Conservation (phyloP, 2,888 invertebrate genomes). For the Stenichneumon culpator region DNA sequence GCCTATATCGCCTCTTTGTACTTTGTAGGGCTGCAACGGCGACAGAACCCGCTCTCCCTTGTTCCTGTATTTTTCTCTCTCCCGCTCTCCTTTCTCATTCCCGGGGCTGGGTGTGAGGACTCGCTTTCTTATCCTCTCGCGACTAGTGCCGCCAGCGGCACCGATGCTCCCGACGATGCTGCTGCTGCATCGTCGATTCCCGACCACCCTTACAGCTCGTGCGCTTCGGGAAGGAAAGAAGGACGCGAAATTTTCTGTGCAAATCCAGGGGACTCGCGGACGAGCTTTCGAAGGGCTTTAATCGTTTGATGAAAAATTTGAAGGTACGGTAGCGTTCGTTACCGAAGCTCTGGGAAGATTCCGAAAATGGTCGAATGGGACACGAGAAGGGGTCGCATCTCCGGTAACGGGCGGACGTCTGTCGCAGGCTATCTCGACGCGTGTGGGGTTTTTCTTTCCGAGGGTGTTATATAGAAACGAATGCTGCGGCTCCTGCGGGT, state of each 20-base stretch:
- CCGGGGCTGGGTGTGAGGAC: conserved; percentile 31
- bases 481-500: conserved; percentile 49
- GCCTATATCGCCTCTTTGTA: conserved; percentile 78
- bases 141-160: conserved; percentile 65
- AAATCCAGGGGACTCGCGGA: conserved; percentile 44
- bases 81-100: conserved; percentile 44
- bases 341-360: neutral
- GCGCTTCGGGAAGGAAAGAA: conserved; percentile 17
- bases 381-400: conserved; percentile 25
- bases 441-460: conserved; percentile 37
- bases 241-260: conserved; percentile 24
- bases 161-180: conserved; percentile 36
- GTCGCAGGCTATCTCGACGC: conserved; percentile 57
- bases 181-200: conserved; percentile 39
- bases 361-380: conserved; percentile 2
- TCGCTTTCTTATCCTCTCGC: conserved; percentile 69
- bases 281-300: neutral
- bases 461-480: conserved; percentile 28
- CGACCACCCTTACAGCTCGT: conserved; percentile 29
- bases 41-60: conserved; percentile 73
- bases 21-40: conserved; percentile 73
- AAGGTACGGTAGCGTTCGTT: neutral
- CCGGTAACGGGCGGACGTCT: conserved; percentile 61
- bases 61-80: conserved; percentile 48
- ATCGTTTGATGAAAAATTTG: neutral